Evolutionary conservation across 2,797 vertebrate genomes (phyloP), one percentile per base, ranked within the genome.

Genomic region (Halcyon badia): DNA sequence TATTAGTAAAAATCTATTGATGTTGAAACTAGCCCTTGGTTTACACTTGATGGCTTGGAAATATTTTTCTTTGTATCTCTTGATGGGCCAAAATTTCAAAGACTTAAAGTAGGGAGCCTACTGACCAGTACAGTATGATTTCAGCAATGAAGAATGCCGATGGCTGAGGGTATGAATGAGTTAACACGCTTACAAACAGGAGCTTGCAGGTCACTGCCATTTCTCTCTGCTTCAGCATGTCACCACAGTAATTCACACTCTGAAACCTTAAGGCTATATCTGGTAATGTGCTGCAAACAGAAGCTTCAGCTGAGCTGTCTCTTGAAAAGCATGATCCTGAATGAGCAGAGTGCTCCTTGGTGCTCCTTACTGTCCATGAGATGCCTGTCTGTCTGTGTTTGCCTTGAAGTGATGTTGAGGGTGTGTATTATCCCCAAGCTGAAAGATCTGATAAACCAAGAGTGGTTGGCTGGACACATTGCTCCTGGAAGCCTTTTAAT

Each of bases 231-330:
- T 75, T 93, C 75, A 87, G 70, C 60, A 31, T 64, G 64, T 94
- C 87, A 87, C 87, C 79, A 52, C 86, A 77, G 92, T 85, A 92
- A 71, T 94, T 94, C 75, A 94, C 60, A 52, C 68, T 71, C 89
- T 26, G 64, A 92, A 96, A 94, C 87, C 68, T 96, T 85, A 64
- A 65, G 87, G 89, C 52, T 80, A 12, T 72, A 58, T 82, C 62
- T 80, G 82, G 7, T 73, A 80, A 83, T 0, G 0, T 71, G 78
- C 75, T 80, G 71, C 81, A 90, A 90, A 83, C 51, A 84, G 84
- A 87, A 94, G 44, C 44, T 87, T 91, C 78, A 91, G 19, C 52
- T 41, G 78, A 96, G 60, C 33, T 79, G 41, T 71, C 71, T 94
- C 81, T 83, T 52, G 49, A 52, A 49, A 2, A n/a, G 48, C 3